Base-by-base conservation (phyloP, 2,113 vertebrate species). In the Grus americana region DNA sequence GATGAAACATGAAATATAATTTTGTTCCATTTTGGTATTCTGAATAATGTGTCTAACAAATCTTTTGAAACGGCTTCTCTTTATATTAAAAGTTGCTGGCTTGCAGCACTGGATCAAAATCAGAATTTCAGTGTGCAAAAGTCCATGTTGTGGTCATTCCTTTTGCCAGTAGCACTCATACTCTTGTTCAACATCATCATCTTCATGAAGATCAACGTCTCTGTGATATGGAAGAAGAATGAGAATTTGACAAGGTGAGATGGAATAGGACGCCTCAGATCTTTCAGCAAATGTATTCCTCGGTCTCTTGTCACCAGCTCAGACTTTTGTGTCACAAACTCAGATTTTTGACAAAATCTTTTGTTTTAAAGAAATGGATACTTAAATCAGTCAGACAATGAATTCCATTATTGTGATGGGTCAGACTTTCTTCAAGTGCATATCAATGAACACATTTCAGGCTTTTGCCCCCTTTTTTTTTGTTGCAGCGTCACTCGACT, bases 81-180 rank as follows among this genome's bases (percentile, higher is more conserved):
- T 81, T 91, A 49, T 78, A 79, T 55, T 68, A 90, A 68, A 98
- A 89, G 98, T 81, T 98, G 97, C 86, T 98, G 98, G 97, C 95
- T 98, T 27, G 96, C 97, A 62, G 80, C 82, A 52, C 24, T 97
- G 66, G 75, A 97, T 30, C 21, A 82, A 29, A 14, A 94, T 14
- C 34, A 90, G 42, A 29, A 68, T 14, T 94, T 97, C 72, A 81
- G 92, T 30, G 36, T 79, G n/a, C 23, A 52, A 57, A 98, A 97
- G 52, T 97, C 98, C 9, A 96, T 97, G 76, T 83, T 98, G 46
- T 97, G 96, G 97, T 97, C 96, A 38, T 98, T 98, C 67, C 52
- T 98, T 10, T 13, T 98, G 26, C 97, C 98, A 20, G 26, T 97
- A 7, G 87, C 95, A 20, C 16, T 98, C 62, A 96, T 98, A 71